Evolutionary conservation across 37 sponge, comb jelly and placozoan genomes (phyloP), one percentile per base, ranked within the genome.

Genomic region (Amphimedon queenslandica): DNA sequence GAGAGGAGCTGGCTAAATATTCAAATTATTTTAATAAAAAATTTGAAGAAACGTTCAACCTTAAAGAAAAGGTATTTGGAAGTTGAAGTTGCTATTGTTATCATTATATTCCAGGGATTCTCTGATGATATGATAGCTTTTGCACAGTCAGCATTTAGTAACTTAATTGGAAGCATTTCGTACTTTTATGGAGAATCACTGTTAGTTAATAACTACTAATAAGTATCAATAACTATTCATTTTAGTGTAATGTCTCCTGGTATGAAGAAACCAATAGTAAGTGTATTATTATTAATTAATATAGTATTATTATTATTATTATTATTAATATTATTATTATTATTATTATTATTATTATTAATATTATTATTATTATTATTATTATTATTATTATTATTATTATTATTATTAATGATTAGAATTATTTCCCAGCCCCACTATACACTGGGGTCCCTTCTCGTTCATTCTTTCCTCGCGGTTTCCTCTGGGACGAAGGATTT

Each of bases 401-500:
- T 13, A 18, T 47, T 18, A 47, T 47, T 47, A 18, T 47, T 13
- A 47, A 18, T 47, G 13, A 18, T 47, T 73, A 87, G 87, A 73
- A 87, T 58, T 90, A 90, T 66, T 90, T 86, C 82, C 74, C 82
- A 4, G 82, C 91, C 34, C 36, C 72, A 4, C 82, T 90, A 11
- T 90, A 85, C 70, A 90, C 87, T 27, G 91, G 77, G 23, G 94
- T 93, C 23, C 99, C 99, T 18, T 95, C 99, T 2, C 83, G 99
- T 29, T 92, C 99, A n/a, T 95, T 92, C 78, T 99, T 99, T 63
- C 96, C 99, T 43, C 88, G 99, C 31, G 99, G 99, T 2, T 99
- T 99, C 69, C 99, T 99, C 40, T 99, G 99, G 99, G 99, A 99
- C 57, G 99, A 99, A 65, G 99, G 99, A 0, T 99, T 99, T 68